Percentiles rank a stretch among this genome's conserved stretches.
phyloP scores from a whole-genome alignment of 2,888 invertebrate genomes.

The Lasioglossum lativentre region DNA sequence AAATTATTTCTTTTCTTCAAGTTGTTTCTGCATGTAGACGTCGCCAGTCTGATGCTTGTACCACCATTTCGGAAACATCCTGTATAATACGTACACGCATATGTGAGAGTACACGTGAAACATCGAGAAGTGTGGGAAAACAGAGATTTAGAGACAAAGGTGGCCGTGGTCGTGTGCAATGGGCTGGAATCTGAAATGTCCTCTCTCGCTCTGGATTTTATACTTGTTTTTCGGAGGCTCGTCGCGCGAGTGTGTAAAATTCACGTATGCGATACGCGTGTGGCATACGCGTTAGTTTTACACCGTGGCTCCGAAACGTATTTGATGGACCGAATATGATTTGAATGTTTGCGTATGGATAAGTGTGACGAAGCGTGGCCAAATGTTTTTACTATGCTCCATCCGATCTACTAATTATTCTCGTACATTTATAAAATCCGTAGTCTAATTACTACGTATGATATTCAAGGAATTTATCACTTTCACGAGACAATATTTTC shows the following conservation, averaged over 20 bases:
- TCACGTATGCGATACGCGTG: not conserved
- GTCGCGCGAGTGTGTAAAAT: no score
- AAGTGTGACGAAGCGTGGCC: not conserved
- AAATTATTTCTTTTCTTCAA: not conserved
- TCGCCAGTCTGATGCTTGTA: no score
- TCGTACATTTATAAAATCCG: not conserved
- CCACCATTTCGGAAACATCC: not conserved
- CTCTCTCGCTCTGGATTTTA: constrained; percentile 46
- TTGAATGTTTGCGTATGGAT: not conserved
- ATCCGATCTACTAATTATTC: not conserved
- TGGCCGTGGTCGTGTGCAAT: not conserved
- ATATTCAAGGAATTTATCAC: constrained; percentile 6
- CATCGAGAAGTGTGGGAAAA: constrained; percentile 53
- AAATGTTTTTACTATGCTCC: not conserved
- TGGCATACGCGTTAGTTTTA: not conserved
- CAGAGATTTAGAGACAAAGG: constrained; percentile 19
- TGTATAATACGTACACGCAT: constrained; percentile 44
- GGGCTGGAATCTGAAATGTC: constrained; percentile 9
- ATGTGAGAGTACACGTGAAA: constrained; percentile 54
- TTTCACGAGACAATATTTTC: not conserved
- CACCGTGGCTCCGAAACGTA: not conserved
- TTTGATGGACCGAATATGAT: not conserved
- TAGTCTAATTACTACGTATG: not conserved
- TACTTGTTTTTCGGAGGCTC: not conserved
- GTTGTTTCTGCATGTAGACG: not conserved